Evolutionary conservation across 1,140 invertebrate species (phyloP).

Genomic region (Formica selysi): DNA sequence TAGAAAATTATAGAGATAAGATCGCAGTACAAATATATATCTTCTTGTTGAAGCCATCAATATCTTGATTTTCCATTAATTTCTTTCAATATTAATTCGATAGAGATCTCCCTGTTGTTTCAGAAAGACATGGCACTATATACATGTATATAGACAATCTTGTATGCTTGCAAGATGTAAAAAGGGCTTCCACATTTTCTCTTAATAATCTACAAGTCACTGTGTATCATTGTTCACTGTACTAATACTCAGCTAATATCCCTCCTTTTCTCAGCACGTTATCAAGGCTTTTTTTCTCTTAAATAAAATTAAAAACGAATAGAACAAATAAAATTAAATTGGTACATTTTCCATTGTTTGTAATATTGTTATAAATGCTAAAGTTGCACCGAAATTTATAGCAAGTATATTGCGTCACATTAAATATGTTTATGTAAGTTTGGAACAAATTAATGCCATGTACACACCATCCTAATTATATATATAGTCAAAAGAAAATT

Average conservation of each 20-base stretch:
- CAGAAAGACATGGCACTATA: conserved; percentile 71
- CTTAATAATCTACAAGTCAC: conserved; percentile 18
- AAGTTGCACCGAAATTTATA: conserved; percentile 38
- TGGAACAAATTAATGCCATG: conserved; percentile 37
- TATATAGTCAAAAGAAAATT: conserved; percentile 30
- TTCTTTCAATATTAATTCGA: conserved; percentile 20
- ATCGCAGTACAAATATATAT: conserved; percentile 53
- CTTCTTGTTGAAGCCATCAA: background rate
- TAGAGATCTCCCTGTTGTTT: conserved; percentile 20
- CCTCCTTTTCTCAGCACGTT: conserved; percentile 25
- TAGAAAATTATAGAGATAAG: conserved; percentile 27
- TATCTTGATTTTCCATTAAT: conserved; percentile 25
- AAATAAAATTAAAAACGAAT: conserved; percentile 55
- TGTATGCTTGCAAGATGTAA: conserved; percentile 45
- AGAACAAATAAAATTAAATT: conserved; percentile 69
- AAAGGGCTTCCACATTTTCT: conserved; percentile 8
- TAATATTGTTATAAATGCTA: conserved; percentile 54
- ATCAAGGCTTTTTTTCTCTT: conserved; percentile 34
- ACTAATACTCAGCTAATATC: conserved; percentile 14
- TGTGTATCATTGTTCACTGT: conserved; percentile 3
- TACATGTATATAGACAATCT: conserved; percentile 64
- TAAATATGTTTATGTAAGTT: conserved; percentile 45
- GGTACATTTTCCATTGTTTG: conserved; percentile 39
- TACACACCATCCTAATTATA: conserved; percentile 21
- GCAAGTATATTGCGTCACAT: conserved; percentile 25